Evolutionary conservation across 2,797 vertebrate genomes (phyloP).

Genomic region (Manis pentadactyla): DNA sequence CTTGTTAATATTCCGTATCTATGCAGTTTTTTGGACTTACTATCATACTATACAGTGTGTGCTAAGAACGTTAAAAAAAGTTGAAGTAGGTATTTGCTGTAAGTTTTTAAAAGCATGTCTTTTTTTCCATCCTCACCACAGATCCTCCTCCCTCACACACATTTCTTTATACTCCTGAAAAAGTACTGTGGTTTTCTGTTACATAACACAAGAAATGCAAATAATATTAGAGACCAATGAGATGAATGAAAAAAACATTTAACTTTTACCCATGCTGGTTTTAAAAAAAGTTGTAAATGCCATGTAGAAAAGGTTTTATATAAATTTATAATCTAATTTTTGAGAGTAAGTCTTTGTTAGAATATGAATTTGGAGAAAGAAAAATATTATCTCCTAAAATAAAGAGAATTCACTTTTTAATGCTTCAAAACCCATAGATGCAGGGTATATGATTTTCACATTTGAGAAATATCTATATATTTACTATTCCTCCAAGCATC

Average conservation of each 20-base stretch:
- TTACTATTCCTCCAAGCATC: background rate
- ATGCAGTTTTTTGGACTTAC: background rate
- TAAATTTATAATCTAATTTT: background rate
- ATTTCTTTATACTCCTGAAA: slow-evolving; percentile 21
- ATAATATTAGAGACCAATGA: background rate
- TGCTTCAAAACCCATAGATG: background rate
- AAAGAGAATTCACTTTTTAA: background rate
- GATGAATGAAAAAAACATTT: background rate
- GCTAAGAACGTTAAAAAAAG: background rate
- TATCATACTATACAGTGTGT: background rate
- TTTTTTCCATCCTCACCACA: background rate
- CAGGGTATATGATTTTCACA: background rate
- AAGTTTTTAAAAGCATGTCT: background rate
- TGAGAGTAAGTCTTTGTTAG: background rate
- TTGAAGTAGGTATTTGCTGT: background rate
- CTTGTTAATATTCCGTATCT: background rate
- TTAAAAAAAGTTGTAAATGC: background rate
- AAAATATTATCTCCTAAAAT: background rate
- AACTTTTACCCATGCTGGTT: background rate
- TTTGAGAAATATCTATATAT: background rate
- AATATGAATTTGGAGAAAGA: slow-evolving; percentile 1
- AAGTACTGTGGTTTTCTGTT: background rate
- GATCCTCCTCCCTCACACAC: background rate
- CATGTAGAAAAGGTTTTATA: background rate
- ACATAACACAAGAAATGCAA: background rate